These are phyloP conservation scores for Lochmaea crataegi DNA, from an alignment of 2,888 invertebrate species.

Conservation along the genomic window DNA sequence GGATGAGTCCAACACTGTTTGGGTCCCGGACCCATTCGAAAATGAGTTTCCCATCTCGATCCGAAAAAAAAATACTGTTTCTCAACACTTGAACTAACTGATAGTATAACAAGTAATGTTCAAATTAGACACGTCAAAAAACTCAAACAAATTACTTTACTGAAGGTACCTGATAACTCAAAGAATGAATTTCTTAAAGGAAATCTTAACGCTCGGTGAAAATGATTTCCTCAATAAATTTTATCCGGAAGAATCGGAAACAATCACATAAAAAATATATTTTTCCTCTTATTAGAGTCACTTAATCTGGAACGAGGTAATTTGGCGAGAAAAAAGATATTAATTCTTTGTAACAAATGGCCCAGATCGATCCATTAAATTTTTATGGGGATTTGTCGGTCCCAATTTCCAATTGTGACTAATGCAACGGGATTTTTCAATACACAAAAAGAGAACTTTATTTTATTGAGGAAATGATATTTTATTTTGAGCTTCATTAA, in stretches of 20 bases:
- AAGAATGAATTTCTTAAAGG: not conserved
- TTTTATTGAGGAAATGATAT: no score
- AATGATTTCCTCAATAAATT: not conserved
- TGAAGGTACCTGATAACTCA: not conserved
- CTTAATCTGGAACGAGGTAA: not conserved
- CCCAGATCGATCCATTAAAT: not conserved
- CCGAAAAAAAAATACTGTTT: no score
- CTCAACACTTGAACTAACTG: no score
- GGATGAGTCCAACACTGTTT: no score
- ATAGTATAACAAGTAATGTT: no score
- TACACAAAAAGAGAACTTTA: no score
- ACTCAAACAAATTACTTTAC: no score
- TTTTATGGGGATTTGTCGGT: not conserved
- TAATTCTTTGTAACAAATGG: not conserved
- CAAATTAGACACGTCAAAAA: no score
- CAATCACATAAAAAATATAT: not conserved
- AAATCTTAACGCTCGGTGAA: not conserved
- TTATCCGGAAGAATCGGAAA: not conserved
- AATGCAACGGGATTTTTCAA: no score
- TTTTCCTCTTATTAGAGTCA: not conserved
- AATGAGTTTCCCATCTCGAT: no score
- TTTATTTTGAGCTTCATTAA: no score
- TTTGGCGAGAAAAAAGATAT: not conserved
- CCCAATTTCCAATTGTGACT: not conserved
- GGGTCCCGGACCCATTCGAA: no score